A percentile compares a stretch with the other conserved stretches of the same genome.
phyloP scores from a whole-genome alignment of 2,113 vertebrate genomes.

The Cyanistes caeruleus region DNA sequence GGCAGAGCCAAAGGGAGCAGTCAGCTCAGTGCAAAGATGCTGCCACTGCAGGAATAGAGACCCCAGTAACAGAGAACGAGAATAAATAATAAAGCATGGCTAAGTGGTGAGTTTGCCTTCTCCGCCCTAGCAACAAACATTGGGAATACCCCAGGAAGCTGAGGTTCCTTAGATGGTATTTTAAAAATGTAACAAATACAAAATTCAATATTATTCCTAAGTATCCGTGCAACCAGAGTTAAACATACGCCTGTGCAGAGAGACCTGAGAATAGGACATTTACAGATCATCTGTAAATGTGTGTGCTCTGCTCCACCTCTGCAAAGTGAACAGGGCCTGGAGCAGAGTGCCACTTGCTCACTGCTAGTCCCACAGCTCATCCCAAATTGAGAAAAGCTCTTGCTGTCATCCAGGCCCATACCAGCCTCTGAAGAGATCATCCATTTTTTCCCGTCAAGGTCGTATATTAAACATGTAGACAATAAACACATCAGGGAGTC shows the following conservation, averaged over 20 bases:
- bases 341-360: background rate
- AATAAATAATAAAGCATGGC: background rate
- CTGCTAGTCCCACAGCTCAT: background rate
- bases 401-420: background rate
- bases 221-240: background rate
- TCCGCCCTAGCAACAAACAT: background rate
- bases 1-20: background rate
- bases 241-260: background rate
- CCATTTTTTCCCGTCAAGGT: background rate
- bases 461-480: background rate
- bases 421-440: background rate
- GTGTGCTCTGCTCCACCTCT: background rate
- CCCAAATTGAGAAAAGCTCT: background rate
- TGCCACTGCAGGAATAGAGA: background rate
- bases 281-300: background rate
- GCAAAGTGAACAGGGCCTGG: background rate
- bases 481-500: background rate
- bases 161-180: slow-evolving; percentile 5
- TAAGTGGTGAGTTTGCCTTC: rapidly evolving
- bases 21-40: background rate
- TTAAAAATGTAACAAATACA: background rate
- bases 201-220: background rate
- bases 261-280: background rate
- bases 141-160: slow-evolving; percentile 22
- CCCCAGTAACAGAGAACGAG: background rate